Evolutionary conservation across 2,113 vertebrate species (phyloP), one percentile per base, ranked within the genome.

Genomic region (Podiceps cristatus): DNA sequence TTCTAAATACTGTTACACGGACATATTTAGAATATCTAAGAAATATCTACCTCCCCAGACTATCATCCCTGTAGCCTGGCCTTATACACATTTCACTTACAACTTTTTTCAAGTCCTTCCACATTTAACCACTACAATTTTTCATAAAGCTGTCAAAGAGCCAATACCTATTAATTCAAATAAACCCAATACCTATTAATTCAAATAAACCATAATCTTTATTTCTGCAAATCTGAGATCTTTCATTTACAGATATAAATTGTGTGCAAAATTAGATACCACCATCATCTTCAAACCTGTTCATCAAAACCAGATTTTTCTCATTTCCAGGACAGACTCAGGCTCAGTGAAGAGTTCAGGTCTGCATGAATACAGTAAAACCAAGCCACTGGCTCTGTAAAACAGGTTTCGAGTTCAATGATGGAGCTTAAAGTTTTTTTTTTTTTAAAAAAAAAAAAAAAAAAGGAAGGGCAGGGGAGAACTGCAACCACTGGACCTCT

Each of bases 141-240:
- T 60, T 67, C 64, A 66, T 4, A 69, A 69, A 83, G 74, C 59
- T 80, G 28, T 13, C 59, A 33, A 50, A 83, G 60, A 90, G 52
- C 18, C 37, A 67, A 11, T 0, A 18, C 2, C 15, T n/a, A 12
- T 7, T 40, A 27, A 49, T 40, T 80, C 82, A 49, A 83, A 53
- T 22, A 55, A 59, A 28, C 18, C 1, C n/a, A n/a, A n/a, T n/a
- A n/a, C n/a, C n/a, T n/a, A n/a, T n/a, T n/a, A n/a, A n/a, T n/a
- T n/a, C n/a, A n/a, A n/a, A 53, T 22, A 55, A 59, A 28, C 18
- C 1, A 1, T 0, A 2, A n/a, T 14, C 27, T 19, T 82, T 25
- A 33, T 23, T 86, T 60, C 78, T 83, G 71, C 24, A 25, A 64
- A 29, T 29, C 37, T 60, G 40, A 29, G 13, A 31, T 33, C 45